Conservation (phyloP, 2,797 vertebrate species). For the Urocyon cinereoargenteus region DNA sequence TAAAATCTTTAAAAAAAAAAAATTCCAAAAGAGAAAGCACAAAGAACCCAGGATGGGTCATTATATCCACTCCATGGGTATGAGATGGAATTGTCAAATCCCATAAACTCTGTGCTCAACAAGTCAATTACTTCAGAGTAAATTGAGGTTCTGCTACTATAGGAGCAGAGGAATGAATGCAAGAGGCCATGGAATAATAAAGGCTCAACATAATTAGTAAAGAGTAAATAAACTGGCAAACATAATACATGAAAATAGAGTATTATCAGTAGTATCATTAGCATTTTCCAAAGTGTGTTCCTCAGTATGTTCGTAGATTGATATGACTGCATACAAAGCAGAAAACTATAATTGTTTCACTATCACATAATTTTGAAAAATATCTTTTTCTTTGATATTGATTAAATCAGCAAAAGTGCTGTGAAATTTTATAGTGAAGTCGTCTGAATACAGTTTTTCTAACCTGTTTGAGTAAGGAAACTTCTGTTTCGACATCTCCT, state of each 20-base stretch:
- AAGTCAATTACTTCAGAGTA: not conserved
- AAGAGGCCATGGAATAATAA: not conserved
- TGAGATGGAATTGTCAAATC: not conserved
- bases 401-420: not conserved
- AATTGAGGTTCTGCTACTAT: not conserved
- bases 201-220: not conserved
- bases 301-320: not conserved
- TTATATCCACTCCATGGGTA: not conserved
- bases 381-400: not conserved
- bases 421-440: not conserved
- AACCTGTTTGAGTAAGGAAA: not conserved
- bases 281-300: not conserved
- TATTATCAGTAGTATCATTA: not conserved
- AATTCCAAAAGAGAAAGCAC: not conserved
- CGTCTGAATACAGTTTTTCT: not conserved
- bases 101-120: not conserved
- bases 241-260: not conserved
- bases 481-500: not conserved
- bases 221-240: not conserved
- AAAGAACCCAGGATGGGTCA: not conserved
- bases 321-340: not conserved
- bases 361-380: not conserved
- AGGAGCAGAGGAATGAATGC: not conserved
- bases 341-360: not conserved
- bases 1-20: no score